Base-by-base conservation (phyloP, 2,888 invertebrate species). In the Eupithecia exiguata region DNA sequence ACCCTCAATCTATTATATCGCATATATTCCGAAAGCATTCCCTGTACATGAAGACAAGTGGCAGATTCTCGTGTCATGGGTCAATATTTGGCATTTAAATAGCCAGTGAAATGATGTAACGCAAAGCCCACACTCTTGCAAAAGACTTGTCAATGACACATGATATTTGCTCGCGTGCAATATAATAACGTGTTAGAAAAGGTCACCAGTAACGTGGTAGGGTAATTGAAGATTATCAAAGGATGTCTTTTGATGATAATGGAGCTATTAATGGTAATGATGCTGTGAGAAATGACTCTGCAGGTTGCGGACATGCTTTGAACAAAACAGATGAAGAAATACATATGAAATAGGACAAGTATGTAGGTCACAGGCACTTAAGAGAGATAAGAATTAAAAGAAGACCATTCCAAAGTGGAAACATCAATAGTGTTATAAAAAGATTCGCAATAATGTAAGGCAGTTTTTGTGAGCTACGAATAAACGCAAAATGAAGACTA, bases 81-180 rank as follows among this genome's bases (percentile, higher is more conserved):
- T 94, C 92, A 93, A 88, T 88, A 89, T 92, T 91, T 93, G 92
- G 89, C 93, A 93, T 94, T 94, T 92, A 84, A 86, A 84, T 83
- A 86, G 69, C 40, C 68, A 72, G 85, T 86, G 76, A 82, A 84
- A 87, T 92, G 89, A 90, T 82, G 87, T 89, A 91, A 91, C 80
- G n/a, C 79, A 82, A 80, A 83, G 77, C 77, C 78, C 68, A 78
- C 74, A 75, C 68, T 74, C 81, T 91, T 90, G 84, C 88, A 86
- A 90, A 91, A 92, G 83, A 80, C 81, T 88, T 89, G 90, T 91
- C 89, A 89, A 86, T 89, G 79, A 79, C 82, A 79, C 79, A 77
- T 81, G 87, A 87, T 89, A 89, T 90, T 88, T 87, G 85, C 84
- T 85, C 87, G 85, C 84, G 82, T 89, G 87, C 80, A 81, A 84